A percentile compares a stretch with the other conserved stretches of the same genome.
Conservation (phyloP, 2,113 vertebrate genomes). For the Morone saxatilis region DNA sequence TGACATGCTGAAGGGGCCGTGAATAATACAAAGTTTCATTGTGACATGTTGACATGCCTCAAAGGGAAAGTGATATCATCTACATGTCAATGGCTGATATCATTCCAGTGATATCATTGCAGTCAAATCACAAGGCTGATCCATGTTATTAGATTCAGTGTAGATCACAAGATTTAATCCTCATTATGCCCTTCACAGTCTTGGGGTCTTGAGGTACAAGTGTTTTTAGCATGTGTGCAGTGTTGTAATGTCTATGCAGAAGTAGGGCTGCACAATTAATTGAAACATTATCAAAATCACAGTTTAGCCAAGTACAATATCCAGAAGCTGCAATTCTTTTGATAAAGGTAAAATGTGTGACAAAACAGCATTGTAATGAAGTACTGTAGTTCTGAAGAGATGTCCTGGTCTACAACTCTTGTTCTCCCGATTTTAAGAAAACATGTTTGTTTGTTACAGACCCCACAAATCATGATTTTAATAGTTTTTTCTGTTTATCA, state of each 20-base stretch:
- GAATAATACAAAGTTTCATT: slow-evolving; percentile 27
- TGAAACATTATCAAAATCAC: too few relatives aligned
- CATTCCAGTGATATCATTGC: slow-evolving; percentile 25
- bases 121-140: slow-evolving; percentile 21
- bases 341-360: too few relatives aligned
- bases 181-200: not conserved
- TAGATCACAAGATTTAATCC: not conserved
- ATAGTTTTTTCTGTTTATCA: too few relatives aligned
- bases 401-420: too few relatives aligned
- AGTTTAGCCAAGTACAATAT: too few relatives aligned
- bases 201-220: not conserved
- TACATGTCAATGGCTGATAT: slow-evolving; percentile 32
- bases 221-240: not conserved
- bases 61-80: slow-evolving; percentile 51
- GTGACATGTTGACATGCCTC: slow-evolving; percentile 30
- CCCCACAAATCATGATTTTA: too few relatives aligned
- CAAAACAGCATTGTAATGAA: too few relatives aligned
- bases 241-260: not conserved
- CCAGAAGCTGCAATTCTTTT: too few relatives aligned
- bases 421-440: too few relatives aligned
- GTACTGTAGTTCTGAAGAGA: too few relatives aligned
- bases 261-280: not conserved
- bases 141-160: not conserved
- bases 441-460: too few relatives aligned
- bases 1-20: slow-evolving; percentile 35